phyloP scores from a whole-genome alignment of 2,113 vertebrate genomes.

The Aegotheles bennettii region DNA sequence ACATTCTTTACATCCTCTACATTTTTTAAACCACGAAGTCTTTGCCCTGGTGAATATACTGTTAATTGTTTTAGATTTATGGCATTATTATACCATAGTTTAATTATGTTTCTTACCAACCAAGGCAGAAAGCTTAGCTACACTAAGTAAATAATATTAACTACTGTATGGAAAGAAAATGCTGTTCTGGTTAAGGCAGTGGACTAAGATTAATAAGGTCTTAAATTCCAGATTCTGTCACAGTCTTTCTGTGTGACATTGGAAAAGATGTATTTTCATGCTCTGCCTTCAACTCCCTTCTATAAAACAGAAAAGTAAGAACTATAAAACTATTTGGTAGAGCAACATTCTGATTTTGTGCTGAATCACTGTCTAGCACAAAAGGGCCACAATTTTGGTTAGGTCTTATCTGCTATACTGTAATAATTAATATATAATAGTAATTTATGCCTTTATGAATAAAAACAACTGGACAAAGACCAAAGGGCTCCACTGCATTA shows the following conservation, averaged over 20 bases:
- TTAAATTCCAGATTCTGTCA: constrained; percentile 15
- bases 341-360: neutral
- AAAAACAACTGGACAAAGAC: neutral
- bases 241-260: neutral
- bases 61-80: constrained; percentile 33
- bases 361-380: neutral
- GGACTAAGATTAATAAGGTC: neutral
- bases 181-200: neutral
- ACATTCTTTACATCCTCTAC: neutral
- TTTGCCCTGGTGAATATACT: neutral
- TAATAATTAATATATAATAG: neutral
- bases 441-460: neutral
- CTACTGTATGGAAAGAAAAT: constrained; percentile 3
- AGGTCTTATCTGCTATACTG: neutral
- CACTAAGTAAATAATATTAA: constrained; percentile 13
- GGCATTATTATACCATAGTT: neutral
- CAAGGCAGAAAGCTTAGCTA: neutral
- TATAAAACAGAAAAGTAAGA: neutral
- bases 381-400: neutral
- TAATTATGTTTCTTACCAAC: neutral
- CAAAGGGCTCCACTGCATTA: neutral
- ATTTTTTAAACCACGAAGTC: neutral
- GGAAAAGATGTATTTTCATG: neutral
- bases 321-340: neutral
- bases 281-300: neutral